Percentiles rank a stretch among this genome's conserved stretches.
Conservation (phyloP, 1,140 invertebrate species). For the Drosophila mayri region DNA sequence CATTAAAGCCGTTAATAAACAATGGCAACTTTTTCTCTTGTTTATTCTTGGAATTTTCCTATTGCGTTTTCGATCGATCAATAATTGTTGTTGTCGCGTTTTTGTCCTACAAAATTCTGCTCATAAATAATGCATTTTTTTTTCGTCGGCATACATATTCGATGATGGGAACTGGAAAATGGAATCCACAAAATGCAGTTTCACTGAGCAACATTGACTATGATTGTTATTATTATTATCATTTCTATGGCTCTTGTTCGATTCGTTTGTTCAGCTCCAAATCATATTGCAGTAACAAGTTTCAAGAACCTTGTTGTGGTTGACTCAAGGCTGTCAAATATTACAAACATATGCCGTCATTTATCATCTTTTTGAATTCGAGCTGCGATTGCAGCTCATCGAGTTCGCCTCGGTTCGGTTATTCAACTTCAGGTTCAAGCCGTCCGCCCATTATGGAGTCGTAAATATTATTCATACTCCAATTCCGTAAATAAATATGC, state of each 20-base stretch:
- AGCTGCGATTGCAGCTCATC: constrained; percentile 27
- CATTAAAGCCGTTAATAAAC: constrained; percentile 5
- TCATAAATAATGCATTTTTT: constrained; percentile 57
- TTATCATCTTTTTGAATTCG: constrained; percentile 33
- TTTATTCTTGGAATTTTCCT: constrained; percentile 16
- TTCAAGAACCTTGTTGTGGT: constrained; percentile 49
- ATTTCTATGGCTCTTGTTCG: constrained; percentile 13
- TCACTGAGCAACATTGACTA: constrained; percentile 7
- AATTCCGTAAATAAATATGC: constrained; percentile 54
- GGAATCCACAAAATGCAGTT: constrained; percentile 21
- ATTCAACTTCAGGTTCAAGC: constrained; percentile 46
- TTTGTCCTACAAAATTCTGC: constrained; percentile 31
- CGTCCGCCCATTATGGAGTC: constrained; percentile 33
- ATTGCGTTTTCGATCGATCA: constrained; percentile 40
- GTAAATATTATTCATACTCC: constrained; percentile 55
- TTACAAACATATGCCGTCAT: constrained; percentile 19
- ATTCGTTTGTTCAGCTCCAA: constrained; percentile 4
- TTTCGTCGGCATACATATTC: constrained; percentile 31
- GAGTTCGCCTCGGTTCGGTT: constrained; percentile 22
- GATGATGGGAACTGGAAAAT: constrained; percentile 39
- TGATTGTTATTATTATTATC: constrained; percentile 14
- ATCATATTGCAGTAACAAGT: constrained; percentile 24
- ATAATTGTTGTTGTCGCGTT: constrained; percentile 41
- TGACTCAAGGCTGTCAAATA: constrained; percentile 35
- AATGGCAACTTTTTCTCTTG: background rate